Percentiles rank a stretch among this genome's conserved stretches.
Conservation (phyloP, 2,797 vertebrate species). For the Sebastes trivittatus region DNA sequence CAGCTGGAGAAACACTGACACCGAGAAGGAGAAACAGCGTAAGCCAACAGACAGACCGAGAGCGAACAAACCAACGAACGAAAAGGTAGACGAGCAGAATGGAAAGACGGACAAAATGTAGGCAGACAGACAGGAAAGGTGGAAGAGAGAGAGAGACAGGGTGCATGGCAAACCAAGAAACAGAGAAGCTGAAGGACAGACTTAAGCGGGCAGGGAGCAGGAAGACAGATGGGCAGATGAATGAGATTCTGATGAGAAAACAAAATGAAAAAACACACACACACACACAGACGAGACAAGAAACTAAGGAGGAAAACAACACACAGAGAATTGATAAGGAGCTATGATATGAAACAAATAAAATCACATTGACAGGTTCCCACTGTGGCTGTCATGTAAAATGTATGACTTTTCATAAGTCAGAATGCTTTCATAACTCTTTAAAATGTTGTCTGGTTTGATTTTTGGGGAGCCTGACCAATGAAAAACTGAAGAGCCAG, state of each 20-base stretch:
- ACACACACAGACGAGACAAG: conserved; percentile 2
- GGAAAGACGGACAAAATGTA: conserved; percentile 7
- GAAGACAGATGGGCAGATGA: neutral
- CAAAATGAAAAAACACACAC: conserved; percentile 7
- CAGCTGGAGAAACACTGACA: conserved; percentile 81
- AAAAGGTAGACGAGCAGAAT: conserved; percentile 10
- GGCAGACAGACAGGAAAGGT: conserved; percentile 14
- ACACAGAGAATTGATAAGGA: neutral
- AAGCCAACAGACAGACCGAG: conserved; percentile 45
- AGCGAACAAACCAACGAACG: conserved; percentile 32
- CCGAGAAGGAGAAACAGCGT: conserved; percentile 67
- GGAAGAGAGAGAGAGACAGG: neutral
- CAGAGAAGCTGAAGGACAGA: conserved; percentile 3
- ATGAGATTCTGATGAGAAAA: conserved; percentile 44
- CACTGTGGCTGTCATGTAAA: neutral
- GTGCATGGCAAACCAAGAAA: neutral
- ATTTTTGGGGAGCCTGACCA: too few relatives aligned
- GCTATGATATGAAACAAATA: conserved; percentile 1
- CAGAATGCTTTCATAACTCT: neutral
- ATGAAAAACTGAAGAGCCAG: too few relatives aligned
- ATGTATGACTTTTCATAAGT: neutral
- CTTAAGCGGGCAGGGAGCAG: neutral
- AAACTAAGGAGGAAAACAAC: neutral
- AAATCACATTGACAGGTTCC: conserved; percentile 9
- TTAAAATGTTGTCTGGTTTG: neutral